Conservation (phyloP, 53 echinoderm and acorn worm genomes). For the Apostichopus leukothele region DNA sequence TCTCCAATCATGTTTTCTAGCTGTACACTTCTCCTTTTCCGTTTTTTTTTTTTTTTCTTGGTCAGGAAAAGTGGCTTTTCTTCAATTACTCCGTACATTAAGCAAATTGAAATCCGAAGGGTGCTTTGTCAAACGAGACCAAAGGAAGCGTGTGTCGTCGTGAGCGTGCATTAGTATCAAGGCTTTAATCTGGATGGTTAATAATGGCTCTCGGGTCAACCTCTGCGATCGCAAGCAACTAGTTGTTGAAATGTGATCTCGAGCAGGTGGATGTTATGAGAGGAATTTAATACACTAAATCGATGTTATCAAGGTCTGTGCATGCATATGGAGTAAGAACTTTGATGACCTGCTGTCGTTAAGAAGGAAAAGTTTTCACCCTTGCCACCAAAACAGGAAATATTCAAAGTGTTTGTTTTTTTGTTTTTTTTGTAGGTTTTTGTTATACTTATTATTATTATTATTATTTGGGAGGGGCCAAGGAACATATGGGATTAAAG, state of each 20-base stretch:
- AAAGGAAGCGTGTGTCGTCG: background rate
- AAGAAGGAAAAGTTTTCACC: too few relatives aligned
- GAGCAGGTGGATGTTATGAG: constrained; percentile 27
- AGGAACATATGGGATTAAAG: too few relatives aligned
- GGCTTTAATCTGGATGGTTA: background rate
- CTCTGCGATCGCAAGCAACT: background rate
- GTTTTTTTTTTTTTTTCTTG: background rate
- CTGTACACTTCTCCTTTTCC: too few relatives aligned
- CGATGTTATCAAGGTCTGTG: background rate
- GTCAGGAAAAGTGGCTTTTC: background rate
- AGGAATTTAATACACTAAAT: constrained; percentile 22
- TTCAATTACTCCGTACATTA: background rate
- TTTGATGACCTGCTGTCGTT: too few relatives aligned
- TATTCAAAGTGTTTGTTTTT: too few relatives aligned
- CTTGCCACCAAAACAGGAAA: too few relatives aligned
- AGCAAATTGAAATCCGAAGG: constrained; percentile 20
- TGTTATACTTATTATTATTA: too few relatives aligned
- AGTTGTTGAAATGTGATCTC: constrained; percentile 9
- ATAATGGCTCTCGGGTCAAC: constrained; percentile 3
- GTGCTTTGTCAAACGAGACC: constrained; percentile 1
- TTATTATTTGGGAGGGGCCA: too few relatives aligned
- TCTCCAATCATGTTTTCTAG: background rate
- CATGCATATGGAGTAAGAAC: too few relatives aligned
- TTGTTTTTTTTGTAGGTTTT: too few relatives aligned
- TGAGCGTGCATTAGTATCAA: background rate